phyloP scores from a whole-genome alignment of 2,113 vertebrate genomes.

The Nothoprocta pentlandii region DNA sequence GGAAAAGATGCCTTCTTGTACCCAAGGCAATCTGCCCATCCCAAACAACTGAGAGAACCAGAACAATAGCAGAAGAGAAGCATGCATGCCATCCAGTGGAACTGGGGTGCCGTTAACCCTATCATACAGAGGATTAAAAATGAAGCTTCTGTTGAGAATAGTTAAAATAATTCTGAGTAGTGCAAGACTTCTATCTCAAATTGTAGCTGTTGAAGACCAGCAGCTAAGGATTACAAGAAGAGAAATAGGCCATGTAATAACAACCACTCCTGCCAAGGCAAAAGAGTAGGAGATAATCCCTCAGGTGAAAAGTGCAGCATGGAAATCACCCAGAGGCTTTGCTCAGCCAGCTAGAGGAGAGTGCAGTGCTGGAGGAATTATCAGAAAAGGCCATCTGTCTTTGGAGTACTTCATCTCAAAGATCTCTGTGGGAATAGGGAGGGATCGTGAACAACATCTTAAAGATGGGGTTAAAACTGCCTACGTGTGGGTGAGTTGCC shows the following conservation, averaged over 20 bases:
- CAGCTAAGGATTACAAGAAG: background rate
- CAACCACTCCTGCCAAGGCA: background rate
- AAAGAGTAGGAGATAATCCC: background rate
- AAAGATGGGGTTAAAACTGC: background rate
- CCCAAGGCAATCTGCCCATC: background rate
- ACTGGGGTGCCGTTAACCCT: background rate
- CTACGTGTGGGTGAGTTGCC: background rate
- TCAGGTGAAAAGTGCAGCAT: background rate
- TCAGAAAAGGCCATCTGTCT: background rate
- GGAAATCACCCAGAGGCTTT: background rate
- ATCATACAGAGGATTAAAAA: background rate
- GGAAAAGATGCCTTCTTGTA: background rate
- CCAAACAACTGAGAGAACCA: background rate
- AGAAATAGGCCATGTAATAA: background rate
- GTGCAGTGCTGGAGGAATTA: background rate
- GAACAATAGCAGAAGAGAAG: background rate
- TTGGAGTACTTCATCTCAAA: background rate
- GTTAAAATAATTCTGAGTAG: background rate
- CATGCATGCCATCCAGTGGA: accelerated
- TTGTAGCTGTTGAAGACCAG: background rate
- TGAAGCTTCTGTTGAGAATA: background rate
- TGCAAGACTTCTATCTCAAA: background rate
- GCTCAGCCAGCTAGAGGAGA: accelerated
- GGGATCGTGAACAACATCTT: background rate
- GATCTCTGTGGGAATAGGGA: background rate